Evolutionary conservation across 2,888 invertebrate species (phyloP).

Genomic region (Magallana nippona): DNA sequence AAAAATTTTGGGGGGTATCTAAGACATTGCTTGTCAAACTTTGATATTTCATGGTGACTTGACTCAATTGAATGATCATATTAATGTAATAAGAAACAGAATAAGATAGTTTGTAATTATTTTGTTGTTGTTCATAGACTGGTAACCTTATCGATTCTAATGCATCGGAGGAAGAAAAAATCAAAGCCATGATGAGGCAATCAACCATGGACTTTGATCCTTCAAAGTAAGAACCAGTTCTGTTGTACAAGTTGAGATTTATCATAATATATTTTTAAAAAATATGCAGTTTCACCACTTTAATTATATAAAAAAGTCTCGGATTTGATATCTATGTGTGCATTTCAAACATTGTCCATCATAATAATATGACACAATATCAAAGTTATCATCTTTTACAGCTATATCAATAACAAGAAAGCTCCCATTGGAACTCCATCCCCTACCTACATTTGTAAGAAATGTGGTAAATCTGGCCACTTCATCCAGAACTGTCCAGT

Average conservation of each 20-base stretch:
- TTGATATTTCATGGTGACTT: no score
- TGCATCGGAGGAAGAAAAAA: slow-evolving; percentile 98
- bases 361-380: no score
- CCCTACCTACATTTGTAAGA: slow-evolving; percentile 94
- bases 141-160: slow-evolving; percentile 93
- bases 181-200: slow-evolving; percentile 97
- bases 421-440: slow-evolving; percentile 94
- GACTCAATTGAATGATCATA: no score
- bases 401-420: slow-evolving; percentile 89
- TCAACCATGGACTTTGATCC: slow-evolving; percentile 98
- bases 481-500: slow-evolving; percentile 97
- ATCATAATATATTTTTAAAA: neutral
- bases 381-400: slow-evolving; percentile 80
- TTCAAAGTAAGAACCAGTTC: slow-evolving; percentile 89
- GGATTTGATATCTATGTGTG: no score
- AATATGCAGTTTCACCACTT: neutral
- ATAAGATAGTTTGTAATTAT: neutral
- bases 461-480: slow-evolving; percentile 96
- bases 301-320: no score
- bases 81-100: neutral
- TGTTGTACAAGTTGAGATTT: neutral
- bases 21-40: no score
- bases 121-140: slow-evolving; percentile 78
- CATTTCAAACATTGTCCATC: no score
- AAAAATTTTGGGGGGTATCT: no score